Evolutionary conservation across 2,113 vertebrate species (phyloP).

Genomic region (Cricetomys ansorgei): DNA sequence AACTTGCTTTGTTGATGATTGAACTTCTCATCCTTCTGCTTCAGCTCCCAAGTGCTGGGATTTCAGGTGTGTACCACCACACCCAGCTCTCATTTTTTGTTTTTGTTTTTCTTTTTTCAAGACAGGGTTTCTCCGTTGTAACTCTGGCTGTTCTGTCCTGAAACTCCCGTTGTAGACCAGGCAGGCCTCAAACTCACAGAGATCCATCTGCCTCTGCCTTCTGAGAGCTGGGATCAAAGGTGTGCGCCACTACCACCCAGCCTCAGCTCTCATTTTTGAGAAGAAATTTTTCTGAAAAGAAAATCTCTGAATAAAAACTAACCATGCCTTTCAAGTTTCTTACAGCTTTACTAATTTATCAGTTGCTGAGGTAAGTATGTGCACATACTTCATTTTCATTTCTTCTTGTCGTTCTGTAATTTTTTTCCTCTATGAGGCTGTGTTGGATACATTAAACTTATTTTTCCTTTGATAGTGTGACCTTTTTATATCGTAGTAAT

Average conservation of each 20-base stretch:
- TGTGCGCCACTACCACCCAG: not conserved
- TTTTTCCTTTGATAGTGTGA: not conserved
- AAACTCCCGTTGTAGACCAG: too few relatives aligned
- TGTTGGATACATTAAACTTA: not conserved
- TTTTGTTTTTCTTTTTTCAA: too few relatives aligned
- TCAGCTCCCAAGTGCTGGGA: not conserved
- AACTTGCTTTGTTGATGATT: not conserved
- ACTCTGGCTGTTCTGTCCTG: too few relatives aligned
- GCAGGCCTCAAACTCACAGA: too few relatives aligned
- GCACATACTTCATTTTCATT: not conserved
- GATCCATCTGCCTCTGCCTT: not conserved
- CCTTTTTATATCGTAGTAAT: not conserved
- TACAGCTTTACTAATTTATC: slow-evolving; percentile 15
- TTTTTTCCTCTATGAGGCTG: not conserved
- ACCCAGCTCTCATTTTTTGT: not conserved
- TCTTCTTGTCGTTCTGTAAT: not conserved
- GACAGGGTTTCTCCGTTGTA: too few relatives aligned
- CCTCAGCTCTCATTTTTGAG: not conserved
- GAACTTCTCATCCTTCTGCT: not conserved
- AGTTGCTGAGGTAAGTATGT: not conserved
- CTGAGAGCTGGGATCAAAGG: not conserved
- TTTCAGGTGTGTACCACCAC: not conserved
- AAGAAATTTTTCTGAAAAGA: slow-evolving; percentile 33
- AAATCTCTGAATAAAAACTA: slow-evolving; percentile 17
- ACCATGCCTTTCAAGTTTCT: not conserved